These are phyloP conservation scores for Lasioglossum villosulum DNA, from an alignment of 2,888 invertebrate genomes.

Conservation along the genomic window DNA sequence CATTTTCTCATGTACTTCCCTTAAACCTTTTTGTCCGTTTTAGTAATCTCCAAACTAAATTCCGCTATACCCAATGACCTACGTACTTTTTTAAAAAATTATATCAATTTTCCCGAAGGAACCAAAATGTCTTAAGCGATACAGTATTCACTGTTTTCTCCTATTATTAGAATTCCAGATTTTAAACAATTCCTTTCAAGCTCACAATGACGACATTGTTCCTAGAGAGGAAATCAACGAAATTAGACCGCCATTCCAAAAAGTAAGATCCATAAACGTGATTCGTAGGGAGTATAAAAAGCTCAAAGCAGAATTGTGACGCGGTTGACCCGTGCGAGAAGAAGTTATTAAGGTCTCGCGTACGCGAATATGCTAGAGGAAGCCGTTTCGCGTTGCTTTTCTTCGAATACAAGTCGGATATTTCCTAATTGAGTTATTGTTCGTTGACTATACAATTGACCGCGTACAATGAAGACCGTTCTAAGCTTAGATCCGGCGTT, in stretches of 20 bases:
- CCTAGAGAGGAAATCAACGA: not conserved
- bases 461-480: slow-evolving; percentile 8
- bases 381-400: not conserved
- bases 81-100: not conserved
- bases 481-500: not conserved
- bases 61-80: not conserved
- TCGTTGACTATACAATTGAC: slow-evolving; percentile 31
- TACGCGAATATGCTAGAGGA: not conserved
- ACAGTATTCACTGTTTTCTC: not conserved
- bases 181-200: not conserved
- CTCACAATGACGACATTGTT: not conserved
- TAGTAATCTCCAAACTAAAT: not conserved
- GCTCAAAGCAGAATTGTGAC: not conserved
- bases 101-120: not conserved
- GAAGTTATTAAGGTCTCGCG: not conserved
- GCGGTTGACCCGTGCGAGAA: not conserved
- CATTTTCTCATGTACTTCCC: too few relatives aligned
- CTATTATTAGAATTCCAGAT: too few relatives aligned
- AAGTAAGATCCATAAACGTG: not conserved
- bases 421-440: slow-evolving; percentile 44
- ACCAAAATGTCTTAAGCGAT: not conserved
- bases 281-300: not conserved
- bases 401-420: not conserved
- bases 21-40: too few relatives aligned
- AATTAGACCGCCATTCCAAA: not conserved